phyloP scores from a whole-genome alignment of 2,113 vertebrate genomes.

The Eulemur macaco region DNA sequence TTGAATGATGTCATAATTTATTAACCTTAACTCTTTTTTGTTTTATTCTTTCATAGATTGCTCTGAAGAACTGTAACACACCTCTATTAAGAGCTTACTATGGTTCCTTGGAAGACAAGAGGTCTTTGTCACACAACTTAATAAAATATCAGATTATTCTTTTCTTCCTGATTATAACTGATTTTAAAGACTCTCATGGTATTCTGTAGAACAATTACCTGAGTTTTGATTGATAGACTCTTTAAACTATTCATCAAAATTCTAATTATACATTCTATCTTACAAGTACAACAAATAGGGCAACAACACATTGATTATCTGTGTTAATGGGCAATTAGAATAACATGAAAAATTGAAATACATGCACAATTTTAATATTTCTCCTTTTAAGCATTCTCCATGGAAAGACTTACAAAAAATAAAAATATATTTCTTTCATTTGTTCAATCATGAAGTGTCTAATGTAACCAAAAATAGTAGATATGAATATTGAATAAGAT shows the following conservation, averaged over 20 bases:
- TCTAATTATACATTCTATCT: background rate
- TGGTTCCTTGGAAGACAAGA: conserved; percentile 91
- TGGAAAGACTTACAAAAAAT: background rate
- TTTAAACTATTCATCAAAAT: conserved; percentile 52
- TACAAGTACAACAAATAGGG: background rate
- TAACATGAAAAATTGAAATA: conserved; percentile 19
- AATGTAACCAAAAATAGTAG: conserved; percentile 22
- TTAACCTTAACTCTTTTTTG: conserved; percentile 30
- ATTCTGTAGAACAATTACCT: background rate
- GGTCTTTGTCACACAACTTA: conserved; percentile 82
- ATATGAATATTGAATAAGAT: conserved; percentile 19
- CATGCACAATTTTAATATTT: background rate
- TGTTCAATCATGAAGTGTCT: background rate
- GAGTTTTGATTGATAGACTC: background rate
- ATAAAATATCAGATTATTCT: background rate
- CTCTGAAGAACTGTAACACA: conserved; percentile 90
- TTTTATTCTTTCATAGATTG: conserved; percentile 85
- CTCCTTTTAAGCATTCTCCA: background rate
- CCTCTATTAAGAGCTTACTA: conserved; percentile 92
- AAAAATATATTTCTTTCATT: conserved; percentile 8
- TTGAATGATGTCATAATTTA: conserved; percentile 5
- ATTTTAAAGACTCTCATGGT: conserved; percentile 33
- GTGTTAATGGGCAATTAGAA: background rate
- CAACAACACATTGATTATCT: background rate
- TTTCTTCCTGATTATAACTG: conserved; percentile 34